Conservation (phyloP, 92 coral and sea anemone genomes). For the Siderastrea radians region DNA sequence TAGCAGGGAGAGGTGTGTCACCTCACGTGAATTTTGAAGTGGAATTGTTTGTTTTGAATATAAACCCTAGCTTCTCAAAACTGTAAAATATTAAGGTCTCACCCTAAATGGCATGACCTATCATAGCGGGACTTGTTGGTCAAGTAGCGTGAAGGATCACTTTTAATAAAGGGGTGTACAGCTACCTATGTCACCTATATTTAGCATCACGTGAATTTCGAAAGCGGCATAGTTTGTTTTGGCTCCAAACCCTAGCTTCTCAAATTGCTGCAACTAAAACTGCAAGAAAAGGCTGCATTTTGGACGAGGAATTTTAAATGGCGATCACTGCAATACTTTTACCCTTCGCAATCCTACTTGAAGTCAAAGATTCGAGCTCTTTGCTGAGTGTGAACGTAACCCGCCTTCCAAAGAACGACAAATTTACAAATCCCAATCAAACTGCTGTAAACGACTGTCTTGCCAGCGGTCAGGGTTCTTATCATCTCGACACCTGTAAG, state of each 20-base stretch:
- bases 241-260: no score
- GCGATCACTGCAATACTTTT: not conserved
- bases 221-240: no score
- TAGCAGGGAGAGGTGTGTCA: not conserved
- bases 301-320: not conserved
- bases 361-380: no score
- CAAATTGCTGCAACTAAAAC: no score
- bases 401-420: not conserved
- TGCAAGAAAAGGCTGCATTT: no score
- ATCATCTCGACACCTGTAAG: not conserved
- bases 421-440: slow-evolving; percentile 22
- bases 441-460: slow-evolving; percentile 20
- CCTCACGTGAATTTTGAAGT: not conserved
- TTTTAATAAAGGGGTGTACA: no score
- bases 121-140: no score
- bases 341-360: not conserved
- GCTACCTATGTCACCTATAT: no score
- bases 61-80: not conserved
- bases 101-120: no score
- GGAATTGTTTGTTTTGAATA: not conserved
- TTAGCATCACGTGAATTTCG: no score
- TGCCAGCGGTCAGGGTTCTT: not conserved
- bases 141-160: no score
- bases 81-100: no score
- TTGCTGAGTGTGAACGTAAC: slow-evolving; percentile 8